Evolutionary conservation across 2,797 vertebrate species (phyloP), one percentile per base, ranked within the genome.

Genomic region (Takifugu ocellatus): DNA sequence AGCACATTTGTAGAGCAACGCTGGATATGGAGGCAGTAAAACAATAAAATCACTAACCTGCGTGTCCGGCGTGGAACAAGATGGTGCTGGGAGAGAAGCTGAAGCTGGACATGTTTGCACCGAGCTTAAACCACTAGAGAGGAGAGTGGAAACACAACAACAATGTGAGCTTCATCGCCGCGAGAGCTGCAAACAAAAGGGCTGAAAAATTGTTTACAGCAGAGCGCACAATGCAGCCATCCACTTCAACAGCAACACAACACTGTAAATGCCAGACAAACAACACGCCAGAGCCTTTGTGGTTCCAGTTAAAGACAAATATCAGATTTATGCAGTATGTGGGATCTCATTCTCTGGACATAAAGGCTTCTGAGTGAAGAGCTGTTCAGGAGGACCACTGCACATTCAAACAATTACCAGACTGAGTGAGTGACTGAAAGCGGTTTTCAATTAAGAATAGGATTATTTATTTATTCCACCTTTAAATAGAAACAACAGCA

Each of bases 21-120:
- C 43, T 2, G 16, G 36, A 3, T 31, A 31, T 59, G 49, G 26
- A 52, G 47, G 59, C 27, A 42, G 55, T 9, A 21, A 50, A 70
- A 48, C 56, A 58, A 49, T 14, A 2, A 16, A 2, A 33, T 61
- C 58, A 86, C 94, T 89, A 74, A 98, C 97, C 95, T 90, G 96
- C 97, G 52, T 99, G 97, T 72, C 97, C 97, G 54, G 94, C 25
- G 43, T 99, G 97, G 83, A 99, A 99, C 75, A 99, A 85, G 75
- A 99, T 78, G 8, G 94, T 93, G 90, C 97, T 99, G 58, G 97
- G 97, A 82, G 96, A 91, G 86, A 97, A 93, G 87, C 90, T 97
- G 85, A 99, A 94, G 91, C 94, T 97, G 82, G 97, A 97, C 78
- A 99, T 88, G 82, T 99, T 99, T 83, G 95, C 97, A 56, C 97